These are phyloP conservation scores for Brenthis daphne DNA, from an alignment of 2,888 invertebrate species.

Conservation along the genomic window DNA sequence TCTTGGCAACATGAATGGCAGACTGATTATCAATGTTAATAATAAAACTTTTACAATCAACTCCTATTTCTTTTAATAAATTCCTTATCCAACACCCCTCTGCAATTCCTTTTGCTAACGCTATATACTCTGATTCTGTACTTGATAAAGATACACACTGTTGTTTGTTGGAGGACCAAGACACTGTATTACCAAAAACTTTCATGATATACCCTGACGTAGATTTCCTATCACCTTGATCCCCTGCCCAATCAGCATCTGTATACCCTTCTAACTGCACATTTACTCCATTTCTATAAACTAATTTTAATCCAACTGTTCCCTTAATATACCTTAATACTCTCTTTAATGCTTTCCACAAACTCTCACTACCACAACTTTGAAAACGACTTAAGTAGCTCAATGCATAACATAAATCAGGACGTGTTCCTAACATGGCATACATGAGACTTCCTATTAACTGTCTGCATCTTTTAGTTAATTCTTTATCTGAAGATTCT, in stretches of 20 bases:
- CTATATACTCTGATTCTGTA: constrained; percentile 36
- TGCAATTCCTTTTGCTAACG: constrained; percentile 30
- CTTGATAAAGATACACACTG: constrained; percentile 30
- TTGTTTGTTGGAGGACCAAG: constrained; percentile 34
- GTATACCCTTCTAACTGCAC: constrained; percentile 9
- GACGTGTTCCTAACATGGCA: constrained; percentile 9
- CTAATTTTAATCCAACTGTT: constrained; percentile 11
- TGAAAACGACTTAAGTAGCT: constrained; percentile 14
- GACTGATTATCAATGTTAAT: not conserved
- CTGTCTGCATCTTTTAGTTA: constrained; percentile 8
- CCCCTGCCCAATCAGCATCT: constrained; percentile 34
- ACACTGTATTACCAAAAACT: constrained; percentile 34
- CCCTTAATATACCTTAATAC: constrained; percentile 6
- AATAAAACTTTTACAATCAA: constrained; percentile 4
- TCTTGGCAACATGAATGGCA: too few relatives aligned
- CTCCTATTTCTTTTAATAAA: constrained; percentile 13
- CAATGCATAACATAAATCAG: constrained; percentile 9
- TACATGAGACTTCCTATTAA: constrained; percentile 3
- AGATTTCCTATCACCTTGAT: constrained; percentile 35
- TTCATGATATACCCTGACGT: constrained; percentile 32
- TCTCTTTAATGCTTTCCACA: constrained; percentile 2
- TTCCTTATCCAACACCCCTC: not conserved
- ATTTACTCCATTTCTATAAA: constrained; percentile 1
- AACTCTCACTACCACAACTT: constrained; percentile 11
- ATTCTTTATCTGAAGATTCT: constrained; percentile 8